Percentiles rank a stretch among this genome's conserved stretches.
phyloP scores from a whole-genome alignment of 2,888 invertebrate species.

The Laothoe populi region DNA sequence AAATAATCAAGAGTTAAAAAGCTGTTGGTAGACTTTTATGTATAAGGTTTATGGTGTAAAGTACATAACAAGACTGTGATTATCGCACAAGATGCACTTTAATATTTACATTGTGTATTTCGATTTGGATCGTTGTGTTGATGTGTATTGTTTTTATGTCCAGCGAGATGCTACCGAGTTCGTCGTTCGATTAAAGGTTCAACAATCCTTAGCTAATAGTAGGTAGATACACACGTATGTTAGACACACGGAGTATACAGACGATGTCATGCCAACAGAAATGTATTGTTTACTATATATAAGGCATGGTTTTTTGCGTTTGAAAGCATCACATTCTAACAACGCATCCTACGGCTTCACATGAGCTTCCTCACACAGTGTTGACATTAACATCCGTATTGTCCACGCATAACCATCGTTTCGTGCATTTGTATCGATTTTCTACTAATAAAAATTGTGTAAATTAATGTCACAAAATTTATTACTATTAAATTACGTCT shows the following conservation, averaged over 20 bases:
- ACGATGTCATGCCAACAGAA: conserved; percentile 78
- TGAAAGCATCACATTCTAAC: conserved; percentile 71
- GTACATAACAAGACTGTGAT: neutral
- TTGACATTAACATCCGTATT: conserved; percentile 52
- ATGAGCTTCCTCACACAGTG: conserved; percentile 46
- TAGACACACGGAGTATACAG: conserved; percentile 43
- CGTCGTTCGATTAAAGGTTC: conserved; percentile 67
- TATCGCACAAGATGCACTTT: conserved; percentile 6
- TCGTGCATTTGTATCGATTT: conserved; percentile 46
- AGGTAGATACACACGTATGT: conserved; percentile 54
- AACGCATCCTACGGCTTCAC: conserved; percentile 47
- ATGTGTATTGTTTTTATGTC: conserved; percentile 21
- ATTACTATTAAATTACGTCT: neutral
- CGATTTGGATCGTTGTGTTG: neutral
- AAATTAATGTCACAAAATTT: neutral
- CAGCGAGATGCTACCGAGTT: conserved; percentile 64
- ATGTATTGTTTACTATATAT: conserved; percentile 48
- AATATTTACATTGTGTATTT: neutral
- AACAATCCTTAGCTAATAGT: conserved; percentile 47
- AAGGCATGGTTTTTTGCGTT: conserved; percentile 75
- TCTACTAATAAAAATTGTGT: conserved; percentile 38
- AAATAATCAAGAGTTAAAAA: neutral
- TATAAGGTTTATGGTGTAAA: neutral
- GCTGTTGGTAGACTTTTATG: neutral
- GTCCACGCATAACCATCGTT: conserved; percentile 53